Percentiles rank a stretch among this genome's conserved stretches.
These are phyloP conservation scores for Hypercompe scribonia DNA, from an alignment of 2,888 invertebrate species.

Conservation along the genomic window DNA sequence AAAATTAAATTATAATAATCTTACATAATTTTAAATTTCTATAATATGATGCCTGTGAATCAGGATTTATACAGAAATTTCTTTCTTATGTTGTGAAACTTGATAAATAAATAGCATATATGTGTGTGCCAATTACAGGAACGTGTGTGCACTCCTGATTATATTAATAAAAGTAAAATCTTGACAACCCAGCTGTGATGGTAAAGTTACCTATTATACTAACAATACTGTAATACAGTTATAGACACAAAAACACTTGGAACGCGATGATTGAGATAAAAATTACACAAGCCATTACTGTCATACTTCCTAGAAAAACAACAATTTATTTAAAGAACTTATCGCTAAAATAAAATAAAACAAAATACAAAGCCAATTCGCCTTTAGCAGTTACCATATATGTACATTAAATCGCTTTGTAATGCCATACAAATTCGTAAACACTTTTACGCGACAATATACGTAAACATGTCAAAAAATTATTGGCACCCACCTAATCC, in stretches of 20 bases:
- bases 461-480: constrained; percentile 13
- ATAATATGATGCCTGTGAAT: too few relatives aligned
- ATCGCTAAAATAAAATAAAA: background rate
- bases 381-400: background rate
- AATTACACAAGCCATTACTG: background rate
- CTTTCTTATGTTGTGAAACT: too few relatives aligned
- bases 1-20: too few relatives aligned
- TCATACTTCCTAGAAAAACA: background rate
- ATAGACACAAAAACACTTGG: background rate
- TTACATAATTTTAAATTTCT: too few relatives aligned
- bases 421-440: background rate
- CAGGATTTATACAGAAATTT: too few relatives aligned
- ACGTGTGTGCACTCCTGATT: too few relatives aligned
- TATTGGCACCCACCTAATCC: constrained; percentile 86
- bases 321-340: background rate
- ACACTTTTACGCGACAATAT: background rate
- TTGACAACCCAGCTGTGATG: too few relatives aligned
- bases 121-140: too few relatives aligned
- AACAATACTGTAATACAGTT: too few relatives aligned
- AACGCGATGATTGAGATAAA: background rate
- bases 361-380: background rate
- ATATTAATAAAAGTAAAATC: too few relatives aligned
- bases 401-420: constrained; percentile 3
- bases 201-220: too few relatives aligned
- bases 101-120: too few relatives aligned